phyloP scores from a whole-genome alignment of 1,140 invertebrate species.

The Cyclina sinensis region DNA sequence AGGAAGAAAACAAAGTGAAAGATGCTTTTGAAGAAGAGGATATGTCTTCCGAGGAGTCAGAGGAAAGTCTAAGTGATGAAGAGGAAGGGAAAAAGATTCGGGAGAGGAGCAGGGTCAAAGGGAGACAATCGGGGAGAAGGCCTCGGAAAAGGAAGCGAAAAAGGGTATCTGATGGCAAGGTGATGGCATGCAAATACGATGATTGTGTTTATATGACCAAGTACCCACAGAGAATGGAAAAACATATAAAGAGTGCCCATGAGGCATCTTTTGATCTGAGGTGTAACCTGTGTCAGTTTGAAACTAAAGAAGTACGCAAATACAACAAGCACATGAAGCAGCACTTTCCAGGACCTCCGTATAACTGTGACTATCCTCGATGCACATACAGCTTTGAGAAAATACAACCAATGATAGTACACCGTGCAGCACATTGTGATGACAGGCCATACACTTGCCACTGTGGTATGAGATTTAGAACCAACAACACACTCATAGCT shows the following conservation, averaged over 20 bases:
- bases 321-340: constrained; percentile 90
- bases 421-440: constrained; percentile 88
- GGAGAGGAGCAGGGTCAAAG: not conserved
- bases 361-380: constrained; percentile 88
- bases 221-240: constrained; percentile 64
- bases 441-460: constrained; percentile 88
- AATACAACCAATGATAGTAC: constrained; percentile 88
- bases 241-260: constrained; percentile 79
- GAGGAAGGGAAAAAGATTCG: constrained; percentile 51
- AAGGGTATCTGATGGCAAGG: constrained; percentile 44
- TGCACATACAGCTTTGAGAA: constrained; percentile 88
- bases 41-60: not conserved
- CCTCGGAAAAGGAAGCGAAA: constrained; percentile 18
- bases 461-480: constrained; percentile 87
- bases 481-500: constrained; percentile 87
- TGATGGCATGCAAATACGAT: constrained; percentile 61
- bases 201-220: constrained; percentile 75
- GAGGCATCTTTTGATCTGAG: constrained; percentile 89
- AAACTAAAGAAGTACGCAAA: constrained; percentile 89
- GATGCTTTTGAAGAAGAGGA: not conserved
- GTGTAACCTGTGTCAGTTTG: constrained; percentile 90
- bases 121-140: not conserved
- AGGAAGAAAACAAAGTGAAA: not conserved
- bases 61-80: constrained; percentile 41
- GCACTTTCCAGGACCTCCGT: constrained; percentile 90